Evolutionary conservation across 2,113 vertebrate genomes (phyloP).

Genomic region (Peucedramus taeniatus): DNA sequence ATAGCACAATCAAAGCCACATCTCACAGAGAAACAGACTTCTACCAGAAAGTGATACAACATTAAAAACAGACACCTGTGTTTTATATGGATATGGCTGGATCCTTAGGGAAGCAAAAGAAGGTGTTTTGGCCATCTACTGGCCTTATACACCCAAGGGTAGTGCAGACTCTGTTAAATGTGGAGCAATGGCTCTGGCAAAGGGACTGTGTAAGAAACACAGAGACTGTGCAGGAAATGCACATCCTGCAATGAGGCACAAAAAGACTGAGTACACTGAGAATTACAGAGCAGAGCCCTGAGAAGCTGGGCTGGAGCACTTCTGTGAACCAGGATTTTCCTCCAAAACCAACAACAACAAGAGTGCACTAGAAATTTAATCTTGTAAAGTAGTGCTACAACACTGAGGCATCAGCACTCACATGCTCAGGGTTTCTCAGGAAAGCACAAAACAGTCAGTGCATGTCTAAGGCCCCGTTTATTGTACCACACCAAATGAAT

Average conservation of each 20-base stretch:
- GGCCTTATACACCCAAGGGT: neutral
- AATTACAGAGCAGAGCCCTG: neutral
- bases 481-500: neutral
- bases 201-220: neutral
- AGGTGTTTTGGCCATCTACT: neutral
- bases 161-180: neutral
- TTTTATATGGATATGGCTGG: fast-evolving
- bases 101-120: neutral
- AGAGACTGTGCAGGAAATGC: neutral
- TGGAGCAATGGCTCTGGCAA: neutral
- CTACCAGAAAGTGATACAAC: neutral
- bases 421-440: neutral
- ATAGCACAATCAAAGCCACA: neutral
- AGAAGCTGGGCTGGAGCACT: neutral
- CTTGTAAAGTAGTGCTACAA: neutral
- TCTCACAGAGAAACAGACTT: neutral
- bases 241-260: neutral
- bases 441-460: neutral
- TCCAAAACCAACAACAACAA: neutral
- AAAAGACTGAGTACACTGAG: neutral
- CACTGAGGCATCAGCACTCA: neutral
- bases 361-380: neutral
- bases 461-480: fast-evolving
- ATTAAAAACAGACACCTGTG: neutral
- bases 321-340: neutral